Base-by-base conservation (phyloP, 2,888 invertebrate species). In the Erebia aethiops region DNA sequence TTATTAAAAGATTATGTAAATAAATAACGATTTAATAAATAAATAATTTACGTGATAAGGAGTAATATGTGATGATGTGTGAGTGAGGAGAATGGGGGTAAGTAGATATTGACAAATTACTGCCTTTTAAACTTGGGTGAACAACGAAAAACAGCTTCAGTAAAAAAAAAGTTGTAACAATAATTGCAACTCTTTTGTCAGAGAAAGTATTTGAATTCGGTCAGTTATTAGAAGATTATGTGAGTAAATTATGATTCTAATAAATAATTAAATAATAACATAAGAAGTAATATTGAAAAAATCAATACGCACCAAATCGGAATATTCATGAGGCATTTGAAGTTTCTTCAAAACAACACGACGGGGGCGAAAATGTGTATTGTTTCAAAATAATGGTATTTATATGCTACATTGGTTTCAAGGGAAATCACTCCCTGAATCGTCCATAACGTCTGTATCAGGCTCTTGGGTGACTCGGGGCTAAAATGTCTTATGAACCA, bases 341-440 rank as follows among this genome's bases (percentile, higher is more conserved):
- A 84, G 82, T 84, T 83, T 82, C 82, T 86, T 82, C 83, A 82
- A 83, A 87, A 89, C 84, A 87, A 85, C 82, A 79, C 80, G 80
- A 81, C 81, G 84, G 82, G 84, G 83, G 85, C 77, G 84, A 82
- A 86, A 84, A 86, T 87, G 88, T 84, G 89, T 87, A 92, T 90
- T 91, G 92, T 91, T 90, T 88, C 89, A 88, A 84, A 90, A 90
- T 92, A 92, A 91, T 90, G 88, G 91, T 92, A 92, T 92, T 92
- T 92, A 90, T 92, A 90, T 91, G 92, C 88, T 89, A 91, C 93
- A 93, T 93, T 88, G 92, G 91, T 91, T 92, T 89, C 92, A 90
- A 87, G 92, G 92, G 92, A 93, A 93, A 93, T 93, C 92, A 93
- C 89, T 92, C 89, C 85, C 81, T 77, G 86, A 87, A 89, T 87